A percentile compares a stretch with the other conserved stretches of the same genome.
Evolutionary conservation across 2,888 invertebrate genomes (phyloP).

Genomic region (Criorhina ranunculi): DNA sequence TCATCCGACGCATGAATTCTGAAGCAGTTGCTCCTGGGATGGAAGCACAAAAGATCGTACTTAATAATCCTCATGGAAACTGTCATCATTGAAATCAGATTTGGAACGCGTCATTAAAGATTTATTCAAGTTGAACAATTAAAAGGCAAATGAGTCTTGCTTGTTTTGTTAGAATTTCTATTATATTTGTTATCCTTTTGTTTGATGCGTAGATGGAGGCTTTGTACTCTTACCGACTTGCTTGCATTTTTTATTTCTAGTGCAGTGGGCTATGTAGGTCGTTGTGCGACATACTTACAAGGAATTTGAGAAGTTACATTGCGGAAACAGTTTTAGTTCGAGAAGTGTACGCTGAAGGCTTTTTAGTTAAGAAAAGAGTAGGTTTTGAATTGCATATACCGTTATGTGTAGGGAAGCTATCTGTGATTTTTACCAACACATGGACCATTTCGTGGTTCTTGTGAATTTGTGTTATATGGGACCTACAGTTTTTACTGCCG

Average conservation of each 20-base stretch:
- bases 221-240: background rate
- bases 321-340: no score
- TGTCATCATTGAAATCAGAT: background rate
- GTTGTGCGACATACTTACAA: background rate
- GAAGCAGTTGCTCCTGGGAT: background rate
- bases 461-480: no score
- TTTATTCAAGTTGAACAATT: slow-evolving; percentile 12
- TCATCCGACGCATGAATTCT: slow-evolving; percentile 3
- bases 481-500: no score
- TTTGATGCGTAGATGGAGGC: background rate
- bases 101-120: slow-evolving; percentile 7
- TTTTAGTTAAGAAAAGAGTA: no score
- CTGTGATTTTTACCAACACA: no score
- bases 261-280: background rate
- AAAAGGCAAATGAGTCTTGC: background rate
- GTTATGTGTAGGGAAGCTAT: no score
- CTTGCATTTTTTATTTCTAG: background rate
- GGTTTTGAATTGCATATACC: no score
- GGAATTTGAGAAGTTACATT: no score
- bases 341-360: no score
- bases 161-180: background rate
- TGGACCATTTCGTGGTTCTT: no score
- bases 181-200: background rate
- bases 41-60: background rate
- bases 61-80: background rate